phyloP scores from a whole-genome alignment of 2,888 invertebrate species.

The Tuberolachnus salignus region DNA sequence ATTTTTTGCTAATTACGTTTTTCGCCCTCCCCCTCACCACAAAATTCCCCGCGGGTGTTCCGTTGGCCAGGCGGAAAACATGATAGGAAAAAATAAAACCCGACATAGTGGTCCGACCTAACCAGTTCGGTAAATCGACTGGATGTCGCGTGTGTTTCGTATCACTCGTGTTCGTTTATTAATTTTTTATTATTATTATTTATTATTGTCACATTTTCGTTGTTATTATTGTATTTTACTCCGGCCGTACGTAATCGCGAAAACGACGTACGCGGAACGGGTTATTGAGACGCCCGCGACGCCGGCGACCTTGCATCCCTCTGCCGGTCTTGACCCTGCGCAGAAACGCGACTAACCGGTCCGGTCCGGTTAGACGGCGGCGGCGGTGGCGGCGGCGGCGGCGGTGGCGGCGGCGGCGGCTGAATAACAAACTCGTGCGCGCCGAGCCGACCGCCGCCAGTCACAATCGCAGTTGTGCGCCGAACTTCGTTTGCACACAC shows the following conservation, averaged over 20 bases:
- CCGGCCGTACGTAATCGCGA: background rate
- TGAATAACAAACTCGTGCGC: background rate
- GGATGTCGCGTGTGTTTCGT: no score
- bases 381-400: background rate
- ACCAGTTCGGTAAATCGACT: no score
- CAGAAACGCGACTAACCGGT: conserved; percentile 18
- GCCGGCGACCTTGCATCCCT: conserved; percentile 27
- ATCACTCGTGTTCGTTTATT: no score
- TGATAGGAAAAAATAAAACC: no score
- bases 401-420: background rate
- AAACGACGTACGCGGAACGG: background rate
- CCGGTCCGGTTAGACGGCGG: conserved; percentile 7
- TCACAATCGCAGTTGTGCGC: background rate
- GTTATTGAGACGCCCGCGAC: background rate
- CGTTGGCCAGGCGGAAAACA: no score
- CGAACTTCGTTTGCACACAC: background rate
- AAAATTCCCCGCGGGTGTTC: no score
- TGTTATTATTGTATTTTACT: no score
- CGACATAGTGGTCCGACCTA: no score
- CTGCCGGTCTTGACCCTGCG: conserved; percentile 52
- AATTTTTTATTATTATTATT: no score
- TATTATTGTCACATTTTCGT: no score
- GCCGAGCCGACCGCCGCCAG: background rate
- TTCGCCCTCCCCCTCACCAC: no score
- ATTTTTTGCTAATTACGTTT: no score